Conservation (phyloP, 2,888 invertebrate genomes). For the Papilio demoleus region DNA sequence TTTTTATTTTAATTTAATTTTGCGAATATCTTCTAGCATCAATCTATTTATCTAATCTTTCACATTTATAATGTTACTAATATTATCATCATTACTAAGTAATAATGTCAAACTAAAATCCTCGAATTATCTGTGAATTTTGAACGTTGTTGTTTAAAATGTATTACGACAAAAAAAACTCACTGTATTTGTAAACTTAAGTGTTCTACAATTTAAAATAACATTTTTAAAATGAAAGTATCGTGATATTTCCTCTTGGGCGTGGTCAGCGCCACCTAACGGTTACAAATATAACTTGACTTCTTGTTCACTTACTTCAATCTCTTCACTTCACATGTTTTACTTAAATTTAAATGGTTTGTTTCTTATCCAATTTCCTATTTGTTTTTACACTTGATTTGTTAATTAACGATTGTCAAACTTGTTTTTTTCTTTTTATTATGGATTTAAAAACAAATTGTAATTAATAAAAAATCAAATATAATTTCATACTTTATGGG, state of each 20-base stretch:
- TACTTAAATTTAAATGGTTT: slow-evolving; percentile 21
- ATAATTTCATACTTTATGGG: no score
- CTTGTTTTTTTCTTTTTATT: neutral
- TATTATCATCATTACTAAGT: no score
- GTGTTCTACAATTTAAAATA: no score
- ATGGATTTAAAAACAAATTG: neutral
- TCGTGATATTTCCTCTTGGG: neutral
- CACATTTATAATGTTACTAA: no score
- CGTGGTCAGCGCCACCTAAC: neutral
- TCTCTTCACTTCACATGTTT: slow-evolving; percentile 25
- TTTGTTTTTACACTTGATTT: slow-evolving; percentile 9
- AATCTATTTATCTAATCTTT: no score
- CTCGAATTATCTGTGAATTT: no score
- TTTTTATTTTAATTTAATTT: no score
- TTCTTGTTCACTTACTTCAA: slow-evolving; percentile 5
- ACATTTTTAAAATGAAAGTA: neutral
- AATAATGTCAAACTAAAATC: no score
- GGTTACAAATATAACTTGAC: slow-evolving; percentile 5
- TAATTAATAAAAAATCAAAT: neutral
- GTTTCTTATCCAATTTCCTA: slow-evolving; percentile 3
- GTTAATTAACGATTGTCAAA: neutral
- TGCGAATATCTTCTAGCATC: no score
- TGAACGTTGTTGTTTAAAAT: no score
- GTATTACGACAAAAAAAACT: no score
- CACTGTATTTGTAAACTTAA: no score